Evolutionary conservation across 2,888 invertebrate species (phyloP).

Genomic region (Drosophila prostipennis): DNA sequence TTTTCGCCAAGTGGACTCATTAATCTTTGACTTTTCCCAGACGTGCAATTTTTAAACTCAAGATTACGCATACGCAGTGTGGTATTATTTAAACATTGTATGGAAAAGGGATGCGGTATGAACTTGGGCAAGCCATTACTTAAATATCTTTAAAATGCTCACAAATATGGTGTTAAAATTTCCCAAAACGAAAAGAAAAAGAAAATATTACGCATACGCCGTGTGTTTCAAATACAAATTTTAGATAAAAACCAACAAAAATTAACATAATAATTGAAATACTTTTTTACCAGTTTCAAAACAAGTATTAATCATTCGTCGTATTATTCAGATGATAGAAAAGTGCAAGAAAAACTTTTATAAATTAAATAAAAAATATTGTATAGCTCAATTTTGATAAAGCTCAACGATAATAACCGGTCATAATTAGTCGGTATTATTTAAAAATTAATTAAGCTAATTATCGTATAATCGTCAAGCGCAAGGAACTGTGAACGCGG

Average conservation of each 20-base stretch:
- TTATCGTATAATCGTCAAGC: not conserved
- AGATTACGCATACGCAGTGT: slow-evolving; percentile 61
- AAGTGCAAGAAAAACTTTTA: not conserved
- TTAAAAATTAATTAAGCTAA: not conserved
- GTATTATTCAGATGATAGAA: not conserved
- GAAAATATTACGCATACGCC: not conserved
- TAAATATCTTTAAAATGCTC: not conserved
- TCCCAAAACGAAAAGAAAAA: not conserved
- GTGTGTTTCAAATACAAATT: not conserved
- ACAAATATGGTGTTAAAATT: too few species aligned
- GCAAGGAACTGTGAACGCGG: slow-evolving; percentile 1
- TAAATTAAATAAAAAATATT: not conserved
- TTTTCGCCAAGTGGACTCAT: slow-evolving; percentile 43
- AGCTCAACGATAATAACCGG: not conserved
- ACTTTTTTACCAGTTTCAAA: too few species aligned
- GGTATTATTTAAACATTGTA: not conserved
- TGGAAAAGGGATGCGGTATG: not conserved
- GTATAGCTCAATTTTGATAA: not conserved
- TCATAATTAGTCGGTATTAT: not conserved
- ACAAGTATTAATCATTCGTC: not conserved
- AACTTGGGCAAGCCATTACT: not conserved
- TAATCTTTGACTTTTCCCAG: slow-evolving; percentile 53
- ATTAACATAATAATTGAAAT: too few species aligned
- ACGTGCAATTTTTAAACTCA: slow-evolving; percentile 42
- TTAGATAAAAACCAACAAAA: not conserved